phyloP scores from a whole-genome alignment of 2,113 vertebrate species.

The Chloebia gouldiae region DNA sequence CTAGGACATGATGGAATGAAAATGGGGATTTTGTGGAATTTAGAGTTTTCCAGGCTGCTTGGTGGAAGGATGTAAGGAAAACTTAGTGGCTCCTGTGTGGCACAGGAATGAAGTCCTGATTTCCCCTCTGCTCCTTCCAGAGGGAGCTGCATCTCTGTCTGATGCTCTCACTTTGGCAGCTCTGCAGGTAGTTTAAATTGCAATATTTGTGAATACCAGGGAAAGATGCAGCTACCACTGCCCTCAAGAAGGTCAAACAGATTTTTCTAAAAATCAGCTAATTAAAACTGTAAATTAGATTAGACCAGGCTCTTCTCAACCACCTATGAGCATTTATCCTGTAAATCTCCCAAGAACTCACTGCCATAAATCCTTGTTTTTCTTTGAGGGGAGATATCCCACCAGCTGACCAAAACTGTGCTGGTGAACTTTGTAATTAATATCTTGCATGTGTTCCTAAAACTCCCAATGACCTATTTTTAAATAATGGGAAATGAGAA shows the following conservation, averaged over 20 bases:
- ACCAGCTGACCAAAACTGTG: not conserved
- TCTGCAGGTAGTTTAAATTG: not conserved
- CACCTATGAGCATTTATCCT: not conserved
- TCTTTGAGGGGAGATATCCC: not conserved
- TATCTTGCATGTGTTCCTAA: not conserved
- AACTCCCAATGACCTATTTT: constrained; percentile 5
- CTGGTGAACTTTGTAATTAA: not conserved
- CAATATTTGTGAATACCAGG: not conserved
- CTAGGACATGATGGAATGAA: not conserved
- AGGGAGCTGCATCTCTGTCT: not conserved
- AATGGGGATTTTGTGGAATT: not conserved
- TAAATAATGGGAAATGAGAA: not conserved
- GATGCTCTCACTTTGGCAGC: not conserved
- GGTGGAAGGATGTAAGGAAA: not conserved
- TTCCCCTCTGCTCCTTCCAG: not conserved
- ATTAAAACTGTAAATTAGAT: not conserved
- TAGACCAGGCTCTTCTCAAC: not conserved
- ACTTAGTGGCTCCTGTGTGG: not conserved
- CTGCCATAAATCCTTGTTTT: not conserved
- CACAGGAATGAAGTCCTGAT: not conserved
- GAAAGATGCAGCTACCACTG: not conserved
- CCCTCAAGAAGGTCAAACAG: not conserved
- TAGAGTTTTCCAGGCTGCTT: not conserved
- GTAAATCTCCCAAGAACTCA: not conserved
- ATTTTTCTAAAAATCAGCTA: not conserved